Evolutionary conservation across 2,888 invertebrate genomes (phyloP).

Genomic region (Dynastes hyllus): DNA sequence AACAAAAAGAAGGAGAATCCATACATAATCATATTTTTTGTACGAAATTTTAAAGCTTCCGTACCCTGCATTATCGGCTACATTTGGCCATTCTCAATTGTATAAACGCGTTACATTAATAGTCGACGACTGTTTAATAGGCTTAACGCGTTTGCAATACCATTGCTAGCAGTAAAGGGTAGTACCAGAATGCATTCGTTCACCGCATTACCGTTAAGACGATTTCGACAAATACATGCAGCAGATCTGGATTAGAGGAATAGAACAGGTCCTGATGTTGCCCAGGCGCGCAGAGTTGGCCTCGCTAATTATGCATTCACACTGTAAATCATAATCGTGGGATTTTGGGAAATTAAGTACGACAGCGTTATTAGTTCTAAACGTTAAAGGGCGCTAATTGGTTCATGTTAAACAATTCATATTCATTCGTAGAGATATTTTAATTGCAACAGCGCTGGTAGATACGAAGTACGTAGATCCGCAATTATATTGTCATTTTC

Average conservation of each 20-base stretch:
- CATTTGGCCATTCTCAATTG: conserved; percentile 31
- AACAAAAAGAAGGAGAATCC: no score
- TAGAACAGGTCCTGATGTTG: conserved; percentile 15
- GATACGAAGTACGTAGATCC: background rate
- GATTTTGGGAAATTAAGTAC: conserved; percentile 21
- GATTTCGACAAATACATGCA: conserved; percentile 37
- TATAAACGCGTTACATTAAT: conserved; percentile 40
- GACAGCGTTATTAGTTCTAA: conserved; percentile 15
- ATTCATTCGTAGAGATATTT: background rate
- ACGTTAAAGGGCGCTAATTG: conserved; percentile 4
- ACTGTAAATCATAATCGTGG: conserved; percentile 18
- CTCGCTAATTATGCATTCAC: conserved; percentile 26
- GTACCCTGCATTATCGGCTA: no score
- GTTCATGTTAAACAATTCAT: conserved; percentile 1
- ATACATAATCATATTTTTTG: no score
- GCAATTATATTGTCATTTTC: no score
- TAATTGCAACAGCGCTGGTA: background rate
- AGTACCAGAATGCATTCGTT: conserved; percentile 31
- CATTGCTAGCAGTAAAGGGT: conserved; percentile 1
- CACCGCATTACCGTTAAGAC: conserved; percentile 41
- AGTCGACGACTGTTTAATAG: conserved; percentile 35
- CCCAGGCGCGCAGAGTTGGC: background rate
- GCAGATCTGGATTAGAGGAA: conserved; percentile 25
- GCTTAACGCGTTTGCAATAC: conserved; percentile 38
- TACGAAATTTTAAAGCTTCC: no score